Base-by-base conservation (phyloP, 1,140 invertebrate species). In the Drosophila seguyi region DNA sequence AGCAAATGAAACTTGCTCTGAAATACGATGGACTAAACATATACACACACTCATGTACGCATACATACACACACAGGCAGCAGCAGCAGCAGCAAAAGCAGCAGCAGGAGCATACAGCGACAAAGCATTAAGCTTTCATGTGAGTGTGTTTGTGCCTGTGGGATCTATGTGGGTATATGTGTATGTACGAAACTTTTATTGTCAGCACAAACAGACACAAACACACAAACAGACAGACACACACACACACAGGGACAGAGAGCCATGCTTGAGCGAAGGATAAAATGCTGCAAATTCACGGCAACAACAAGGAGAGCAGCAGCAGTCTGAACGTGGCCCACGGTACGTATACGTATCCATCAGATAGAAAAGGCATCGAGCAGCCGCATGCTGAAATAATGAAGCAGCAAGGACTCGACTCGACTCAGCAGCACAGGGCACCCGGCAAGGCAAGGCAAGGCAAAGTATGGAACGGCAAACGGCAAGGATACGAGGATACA, bases 321-420 rank as follows among this genome's bases (percentile, higher is more conserved):
- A 44, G 38, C 60, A 72, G 74, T 44, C 56, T 27, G 73, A 75
- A 65, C 50, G 52, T 60, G 72, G 84, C 84, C 76, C 71, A 87
- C 84, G 76, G 80, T 88, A 88, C 84, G 84, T 88, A 90, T 88
- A 88, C 86, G 85, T 90, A 88, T 88, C 86, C 85, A 88, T 88
- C 85, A 88, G 81, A 88, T 88, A 85, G 85, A 88, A 86, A 87
- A 85, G 85, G 85, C 85, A 88, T 88, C 86, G 85, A 81, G 82
- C 83, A 75, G 74, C 74, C 74, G 85, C 86, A 88, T 88, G 85
- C 86, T 90, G 86, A 88, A 88, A 88, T 88, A 88, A 88, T 88
- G 85, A 88, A 88, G 85, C 85, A 88, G 85, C 85, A 88, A 88
- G 85, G 85, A 90, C 85, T 88, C 84, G 84, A 81, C 75, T 78